phyloP scores from a whole-genome alignment of 2,113 vertebrate species.

The Leucopsar rothschildi region DNA sequence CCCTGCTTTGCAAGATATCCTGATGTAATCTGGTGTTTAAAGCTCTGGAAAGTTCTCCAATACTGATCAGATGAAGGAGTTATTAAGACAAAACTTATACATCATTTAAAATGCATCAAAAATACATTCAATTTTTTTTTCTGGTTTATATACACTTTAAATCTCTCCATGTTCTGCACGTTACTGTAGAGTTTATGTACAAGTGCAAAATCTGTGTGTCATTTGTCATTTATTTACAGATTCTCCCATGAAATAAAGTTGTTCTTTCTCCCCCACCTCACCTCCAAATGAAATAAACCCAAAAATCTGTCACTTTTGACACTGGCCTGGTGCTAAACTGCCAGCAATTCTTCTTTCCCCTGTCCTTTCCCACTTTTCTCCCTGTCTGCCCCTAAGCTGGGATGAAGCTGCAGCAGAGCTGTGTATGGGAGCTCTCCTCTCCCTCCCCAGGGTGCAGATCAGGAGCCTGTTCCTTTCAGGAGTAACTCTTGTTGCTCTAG shows the following conservation, averaged over 20 bases:
- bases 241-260: constrained; percentile 17
- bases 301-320: not conserved
- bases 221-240: constrained; percentile 50
- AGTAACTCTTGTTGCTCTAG: not conserved
- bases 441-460: not conserved
- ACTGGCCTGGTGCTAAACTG: not conserved
- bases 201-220: constrained; percentile 50
- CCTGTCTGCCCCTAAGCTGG: not conserved
- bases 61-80: constrained; percentile 46
- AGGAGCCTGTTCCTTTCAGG: not conserved
- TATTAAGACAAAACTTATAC: constrained; percentile 57
- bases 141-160: constrained; percentile 62
- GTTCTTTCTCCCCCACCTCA: not conserved
- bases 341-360: not conserved
- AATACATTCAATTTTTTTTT: constrained; percentile 56
- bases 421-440: not conserved
- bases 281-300: not conserved
- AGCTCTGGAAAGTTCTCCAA: constrained; percentile 25
- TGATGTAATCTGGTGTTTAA: not conserved
- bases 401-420: constrained; percentile 21
- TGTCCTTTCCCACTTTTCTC: not conserved
- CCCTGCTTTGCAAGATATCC: not conserved
- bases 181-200: constrained; percentile 57
- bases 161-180: constrained; percentile 33
- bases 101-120: constrained; percentile 61